phyloP scores from a whole-genome alignment of 2,113 vertebrate genomes.

The Psilopogon haemacephalus region DNA sequence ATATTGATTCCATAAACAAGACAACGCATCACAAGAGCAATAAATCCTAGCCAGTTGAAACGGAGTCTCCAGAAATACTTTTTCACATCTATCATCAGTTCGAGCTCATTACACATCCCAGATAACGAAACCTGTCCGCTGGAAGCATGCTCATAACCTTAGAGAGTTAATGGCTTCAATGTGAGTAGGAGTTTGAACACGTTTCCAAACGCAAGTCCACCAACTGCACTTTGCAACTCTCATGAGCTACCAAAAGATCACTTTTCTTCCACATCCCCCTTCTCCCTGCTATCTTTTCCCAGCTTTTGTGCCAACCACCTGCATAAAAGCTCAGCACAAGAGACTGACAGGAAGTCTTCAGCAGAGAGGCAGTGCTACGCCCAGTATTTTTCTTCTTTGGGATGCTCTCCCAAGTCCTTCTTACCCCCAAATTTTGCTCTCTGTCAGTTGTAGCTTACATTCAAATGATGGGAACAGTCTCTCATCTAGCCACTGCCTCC shows the following conservation, averaged over 20 bases:
- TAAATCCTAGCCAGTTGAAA: neutral
- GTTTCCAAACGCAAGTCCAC: neutral
- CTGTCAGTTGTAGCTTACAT: neutral
- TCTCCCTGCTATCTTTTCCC: neutral
- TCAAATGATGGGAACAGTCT: neutral
- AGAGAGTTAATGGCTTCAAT: neutral
- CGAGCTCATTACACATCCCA: neutral
- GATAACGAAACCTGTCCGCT: neutral
- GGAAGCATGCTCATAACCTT: neutral
- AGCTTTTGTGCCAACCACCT: neutral
- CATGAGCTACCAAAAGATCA: neutral
- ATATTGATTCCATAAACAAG: slow-evolving; percentile 19
- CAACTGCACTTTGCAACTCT: neutral
- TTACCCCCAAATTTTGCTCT: neutral
- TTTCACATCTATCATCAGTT: neutral
- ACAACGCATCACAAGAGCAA: slow-evolving; percentile 12
- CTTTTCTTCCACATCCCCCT: neutral
- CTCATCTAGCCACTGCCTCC: neutral
- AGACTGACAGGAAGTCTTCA: neutral
- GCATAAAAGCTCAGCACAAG: neutral
- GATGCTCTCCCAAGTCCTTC: neutral
- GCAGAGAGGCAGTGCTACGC: neutral
- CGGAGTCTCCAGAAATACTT: neutral
- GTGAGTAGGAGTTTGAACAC: neutral
- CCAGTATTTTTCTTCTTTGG: neutral